phyloP scores from a whole-genome alignment of 2,113 vertebrate genomes.

The Bubo scandiacus region DNA sequence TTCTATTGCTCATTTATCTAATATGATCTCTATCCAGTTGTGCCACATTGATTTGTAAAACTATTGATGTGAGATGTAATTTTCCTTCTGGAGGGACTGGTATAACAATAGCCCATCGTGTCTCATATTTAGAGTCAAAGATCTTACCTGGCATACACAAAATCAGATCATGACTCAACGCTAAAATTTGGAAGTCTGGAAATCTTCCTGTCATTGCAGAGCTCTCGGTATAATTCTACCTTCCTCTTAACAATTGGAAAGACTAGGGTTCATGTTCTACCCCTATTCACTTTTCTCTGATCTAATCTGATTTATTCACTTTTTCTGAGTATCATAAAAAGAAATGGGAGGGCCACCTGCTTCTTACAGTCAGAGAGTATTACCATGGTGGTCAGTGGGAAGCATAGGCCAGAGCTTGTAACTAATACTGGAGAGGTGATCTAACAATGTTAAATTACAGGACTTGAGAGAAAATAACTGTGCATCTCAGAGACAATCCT shows the following conservation, averaged over 20 bases:
- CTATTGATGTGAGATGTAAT: neutral
- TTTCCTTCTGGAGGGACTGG: conserved; percentile 31
- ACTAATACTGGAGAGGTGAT: neutral
- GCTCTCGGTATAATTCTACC: neutral
- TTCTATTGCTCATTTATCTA: conserved; percentile 56
- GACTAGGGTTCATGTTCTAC: neutral
- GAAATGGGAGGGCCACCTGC: neutral
- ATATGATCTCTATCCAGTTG: conserved; percentile 54
- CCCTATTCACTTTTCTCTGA: neutral
- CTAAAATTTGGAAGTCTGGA: neutral
- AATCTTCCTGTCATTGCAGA: neutral
- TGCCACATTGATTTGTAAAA: conserved; percentile 10
- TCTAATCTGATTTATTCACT: neutral
- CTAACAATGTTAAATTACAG: neutral
- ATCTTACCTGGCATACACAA: neutral
- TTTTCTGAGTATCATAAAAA: neutral
- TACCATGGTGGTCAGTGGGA: neutral
- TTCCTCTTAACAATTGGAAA: neutral
- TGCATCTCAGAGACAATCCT: neutral
- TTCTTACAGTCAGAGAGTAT: neutral
- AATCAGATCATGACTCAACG: neutral
- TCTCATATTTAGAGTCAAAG: neutral
- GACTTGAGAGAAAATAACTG: neutral
- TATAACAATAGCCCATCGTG: neutral
- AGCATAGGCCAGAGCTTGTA: neutral